Conservation (phyloP, 2,888 invertebrate genomes). For the Tetragonisca angustula region DNA sequence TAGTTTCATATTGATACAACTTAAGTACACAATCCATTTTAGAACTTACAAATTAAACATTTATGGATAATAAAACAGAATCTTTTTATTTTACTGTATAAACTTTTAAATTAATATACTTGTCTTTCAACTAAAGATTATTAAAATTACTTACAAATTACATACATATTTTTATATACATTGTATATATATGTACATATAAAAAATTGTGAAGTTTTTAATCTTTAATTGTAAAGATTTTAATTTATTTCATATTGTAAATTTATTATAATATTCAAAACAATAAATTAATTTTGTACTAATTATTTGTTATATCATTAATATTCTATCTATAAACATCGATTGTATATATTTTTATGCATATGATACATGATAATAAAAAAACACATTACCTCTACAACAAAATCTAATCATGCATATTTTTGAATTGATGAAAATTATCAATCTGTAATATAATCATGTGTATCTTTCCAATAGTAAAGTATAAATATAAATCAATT, state of each 20-base stretch:
- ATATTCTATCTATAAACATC: conserved; percentile 30
- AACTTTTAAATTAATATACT: neutral
- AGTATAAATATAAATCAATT: conserved; percentile 18
- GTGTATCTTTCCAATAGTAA: neutral
- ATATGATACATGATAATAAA: conserved; percentile 7
- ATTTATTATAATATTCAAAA: conserved; percentile 35
- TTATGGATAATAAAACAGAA: neutral
- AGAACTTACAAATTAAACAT: neutral
- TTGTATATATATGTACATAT: conserved; percentile 13
- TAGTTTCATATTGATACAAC: neutral
- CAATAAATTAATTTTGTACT: conserved; percentile 57
- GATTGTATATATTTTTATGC: conserved; percentile 17
- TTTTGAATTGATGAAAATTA: conserved; percentile 27
- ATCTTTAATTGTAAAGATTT: no score
- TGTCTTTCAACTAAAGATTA: neutral
- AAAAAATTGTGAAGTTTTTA: conserved; percentile 14
- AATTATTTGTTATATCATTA: conserved; percentile 28
- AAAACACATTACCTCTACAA: conserved; percentile 3
- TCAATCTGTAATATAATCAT: conserved; percentile 27
- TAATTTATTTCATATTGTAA: conserved; percentile 40
- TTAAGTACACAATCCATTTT: neutral
- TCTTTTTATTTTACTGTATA: neutral
- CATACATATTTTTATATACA: conserved; percentile 1
- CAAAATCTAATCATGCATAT: neutral
- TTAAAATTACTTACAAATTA: conserved; percentile 20